Base-by-base conservation (phyloP, 1,140 invertebrate genomes). In the Scaptomyza montana region DNA sequence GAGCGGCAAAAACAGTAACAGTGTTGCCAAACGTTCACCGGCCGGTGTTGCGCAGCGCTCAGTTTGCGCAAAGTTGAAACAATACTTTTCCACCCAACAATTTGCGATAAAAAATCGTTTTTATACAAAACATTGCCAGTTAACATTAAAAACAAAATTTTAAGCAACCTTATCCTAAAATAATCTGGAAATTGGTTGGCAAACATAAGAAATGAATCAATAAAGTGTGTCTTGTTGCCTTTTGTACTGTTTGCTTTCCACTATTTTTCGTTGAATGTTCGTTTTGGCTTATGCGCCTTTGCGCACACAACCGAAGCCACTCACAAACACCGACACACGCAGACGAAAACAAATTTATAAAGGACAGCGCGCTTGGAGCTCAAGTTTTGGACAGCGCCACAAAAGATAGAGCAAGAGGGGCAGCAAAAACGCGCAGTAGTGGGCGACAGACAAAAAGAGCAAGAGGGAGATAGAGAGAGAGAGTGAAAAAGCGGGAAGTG, bases 21-120 rank as follows among this genome's bases (percentile, higher is more conserved):
- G 80, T 84, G 80, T 79, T 84, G 80, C 60, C 45, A 62, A 84
- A 73, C 76, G 72, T n/a, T 47, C 8, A 10, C 30, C 78, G 74
- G 77, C 77, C 70, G 71, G 66, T 69, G 65, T 69, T 74, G 54
- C 45, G 54, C 66, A 74, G 60, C 67, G 60, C 55, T 7, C 50
- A 68, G 59, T 66, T 87, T 68, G 68, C 74, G 59, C 63, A 73
- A 68, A 81, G 53, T 57, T 61, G 54, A 63, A 54, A n/a, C 54
- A 66, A 25, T 2, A 16, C 13, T 41, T 28, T 55, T 41, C 5
- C 30, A 6, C 30, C 2, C 30, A 33, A 33, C 28, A 30, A 30
- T 30, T 16, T 16, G 1, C 16, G 16, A 16, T 16, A 16, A 0
- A 16, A 16, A 16, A 16, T 16, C 16, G 16, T 16, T 16, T 25